Conservation (phyloP, 2,797 vertebrate genomes). For the Phaenicophaeus curvirostris region DNA sequence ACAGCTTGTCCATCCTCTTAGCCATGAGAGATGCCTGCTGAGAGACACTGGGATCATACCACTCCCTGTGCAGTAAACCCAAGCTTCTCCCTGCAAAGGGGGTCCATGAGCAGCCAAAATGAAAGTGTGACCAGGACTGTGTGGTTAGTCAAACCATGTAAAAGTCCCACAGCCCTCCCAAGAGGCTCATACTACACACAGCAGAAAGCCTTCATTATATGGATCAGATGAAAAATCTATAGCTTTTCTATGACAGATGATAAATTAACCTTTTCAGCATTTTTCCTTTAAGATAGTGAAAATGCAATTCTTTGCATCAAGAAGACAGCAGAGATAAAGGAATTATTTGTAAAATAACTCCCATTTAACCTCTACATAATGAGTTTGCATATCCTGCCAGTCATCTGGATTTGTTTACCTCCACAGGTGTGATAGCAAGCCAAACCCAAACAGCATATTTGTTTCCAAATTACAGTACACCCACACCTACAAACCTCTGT, state of each 20-base stretch:
- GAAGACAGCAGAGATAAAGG: background rate
- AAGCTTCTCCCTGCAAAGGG: background rate
- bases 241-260: background rate
- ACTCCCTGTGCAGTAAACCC: background rate
- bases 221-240: background rate
- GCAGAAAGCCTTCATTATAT: background rate
- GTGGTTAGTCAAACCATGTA: fast-evolving
- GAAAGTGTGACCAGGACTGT: fast-evolving
- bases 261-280: background rate
- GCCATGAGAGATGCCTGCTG: background rate
- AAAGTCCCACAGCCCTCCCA: fast-evolving
- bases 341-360: background rate
- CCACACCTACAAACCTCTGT: background rate
- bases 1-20: background rate
- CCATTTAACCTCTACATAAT: background rate
- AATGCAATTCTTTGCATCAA: background rate
- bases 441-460: conserved; percentile 8
- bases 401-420: conserved; percentile 3
- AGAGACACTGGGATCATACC: fast-evolving
- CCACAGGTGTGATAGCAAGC: conserved; percentile 15
- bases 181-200: background rate
- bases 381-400: conserved; percentile 12
- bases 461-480: background rate
- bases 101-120: background rate
- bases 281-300: background rate